phyloP scores from a whole-genome alignment of 2,888 invertebrate species.

The Xanthorhoe spadicearia region DNA sequence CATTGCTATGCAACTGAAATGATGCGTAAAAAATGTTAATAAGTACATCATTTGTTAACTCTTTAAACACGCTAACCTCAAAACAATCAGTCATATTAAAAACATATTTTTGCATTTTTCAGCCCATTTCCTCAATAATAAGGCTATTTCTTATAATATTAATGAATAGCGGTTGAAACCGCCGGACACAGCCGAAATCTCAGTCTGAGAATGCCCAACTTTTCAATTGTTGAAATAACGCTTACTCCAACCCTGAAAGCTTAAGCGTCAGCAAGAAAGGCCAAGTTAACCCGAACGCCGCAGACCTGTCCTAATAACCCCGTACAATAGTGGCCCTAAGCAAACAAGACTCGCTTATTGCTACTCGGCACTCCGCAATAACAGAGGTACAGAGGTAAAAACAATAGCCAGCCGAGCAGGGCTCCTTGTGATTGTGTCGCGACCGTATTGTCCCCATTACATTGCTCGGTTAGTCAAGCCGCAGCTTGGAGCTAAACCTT shows the following conservation, averaged over 20 bases:
- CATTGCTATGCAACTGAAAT: too few relatives aligned
- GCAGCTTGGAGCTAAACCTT: slow-evolving; percentile 56
- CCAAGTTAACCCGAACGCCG: slow-evolving; percentile 57
- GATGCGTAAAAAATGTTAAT: too few relatives aligned
- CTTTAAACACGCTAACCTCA: too few relatives aligned
- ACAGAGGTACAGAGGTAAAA: slow-evolving; percentile 66
- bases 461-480: slow-evolving; percentile 64
- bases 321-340: slow-evolving; percentile 75
- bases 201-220: background rate
- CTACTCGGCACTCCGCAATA: slow-evolving; percentile 76
- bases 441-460: slow-evolving; percentile 70
- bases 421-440: slow-evolving; percentile 71
- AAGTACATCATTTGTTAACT: too few relatives aligned
- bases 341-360: slow-evolving; percentile 79
- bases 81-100: too few relatives aligned
- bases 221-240: slow-evolving; percentile 17
- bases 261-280: slow-evolving; percentile 53
- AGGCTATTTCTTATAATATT: too few relatives aligned
- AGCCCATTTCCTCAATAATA: too few relatives aligned
- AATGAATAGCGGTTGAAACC: too few relatives aligned
- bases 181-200: too few relatives aligned
- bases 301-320: slow-evolving; percentile 76
- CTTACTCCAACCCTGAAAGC: slow-evolving; percentile 29
- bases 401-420: slow-evolving; percentile 67
- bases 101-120: too few relatives aligned